Conservation (phyloP, 2,888 invertebrate genomes). For the Pristionchus exspectatus region DNA sequence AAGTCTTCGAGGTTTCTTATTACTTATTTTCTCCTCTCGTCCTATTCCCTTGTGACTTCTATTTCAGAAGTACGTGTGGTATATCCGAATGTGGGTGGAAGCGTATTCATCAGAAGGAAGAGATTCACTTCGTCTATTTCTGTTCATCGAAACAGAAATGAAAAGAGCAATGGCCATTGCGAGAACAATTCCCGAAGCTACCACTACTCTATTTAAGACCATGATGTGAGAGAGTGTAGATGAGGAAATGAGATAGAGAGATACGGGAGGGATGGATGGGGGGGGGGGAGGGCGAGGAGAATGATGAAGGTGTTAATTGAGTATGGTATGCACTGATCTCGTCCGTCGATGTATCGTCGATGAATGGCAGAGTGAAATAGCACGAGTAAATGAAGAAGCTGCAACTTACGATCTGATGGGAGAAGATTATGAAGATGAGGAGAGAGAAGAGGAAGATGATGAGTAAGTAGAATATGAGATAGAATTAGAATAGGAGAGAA, state of each 20-base stretch:
- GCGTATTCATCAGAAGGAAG: conserved; percentile 59
- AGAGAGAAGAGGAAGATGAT: background rate
- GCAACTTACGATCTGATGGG: conserved; percentile 50
- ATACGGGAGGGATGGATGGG: no score
- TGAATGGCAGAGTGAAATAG: conserved; percentile 47
- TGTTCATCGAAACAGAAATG: conserved; percentile 48
- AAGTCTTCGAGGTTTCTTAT: conserved; percentile 84
- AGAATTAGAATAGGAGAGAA: background rate
- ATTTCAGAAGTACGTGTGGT: conserved; percentile 88
- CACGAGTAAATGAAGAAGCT: conserved; percentile 24
- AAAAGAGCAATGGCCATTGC: background rate
- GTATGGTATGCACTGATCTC: conserved; percentile 32
- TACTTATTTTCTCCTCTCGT: background rate
- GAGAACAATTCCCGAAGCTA: conserved; percentile 6
- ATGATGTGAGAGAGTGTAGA: background rate
- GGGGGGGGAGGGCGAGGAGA: no score
- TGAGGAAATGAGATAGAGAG: no score
- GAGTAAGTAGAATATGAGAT: background rate
- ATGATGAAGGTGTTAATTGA: background rate
- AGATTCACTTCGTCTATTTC: conserved; percentile 53
- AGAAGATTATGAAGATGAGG: background rate
- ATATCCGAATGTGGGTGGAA: conserved; percentile 88
- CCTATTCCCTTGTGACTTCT: background rate
- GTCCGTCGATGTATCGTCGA: conserved; percentile 20
- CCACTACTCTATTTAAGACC: background rate